These are phyloP conservation scores for Clarias magur DNA, from an alignment of 2,113 vertebrate genomes.

Conservation along the genomic window DNA sequence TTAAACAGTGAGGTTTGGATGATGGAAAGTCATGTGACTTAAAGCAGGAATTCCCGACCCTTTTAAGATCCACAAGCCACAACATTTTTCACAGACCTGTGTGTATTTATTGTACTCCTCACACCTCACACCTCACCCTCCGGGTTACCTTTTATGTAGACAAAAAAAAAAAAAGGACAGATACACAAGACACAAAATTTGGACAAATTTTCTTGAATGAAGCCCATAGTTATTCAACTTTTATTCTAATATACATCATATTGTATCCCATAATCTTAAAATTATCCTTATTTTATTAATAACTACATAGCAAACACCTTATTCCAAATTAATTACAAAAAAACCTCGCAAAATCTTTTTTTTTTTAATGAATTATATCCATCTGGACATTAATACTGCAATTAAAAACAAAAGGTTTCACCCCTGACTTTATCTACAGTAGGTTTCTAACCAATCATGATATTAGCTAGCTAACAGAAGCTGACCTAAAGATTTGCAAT, in stretches of 20 bases:
- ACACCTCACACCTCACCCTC: neutral
- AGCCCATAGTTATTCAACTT: neutral
- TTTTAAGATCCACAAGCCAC: neutral
- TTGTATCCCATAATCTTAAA: neutral
- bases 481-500: too few species aligned
- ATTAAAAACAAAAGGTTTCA: too few species aligned
- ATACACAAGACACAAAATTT: neutral
- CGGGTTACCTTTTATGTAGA: neutral
- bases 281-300: neutral
- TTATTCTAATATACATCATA: neutral
- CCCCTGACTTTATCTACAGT: too few species aligned
- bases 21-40: neutral
- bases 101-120: neutral
- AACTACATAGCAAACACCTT: neutral
- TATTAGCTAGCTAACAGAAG: too few species aligned
- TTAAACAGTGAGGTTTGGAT: constrained; percentile 26
- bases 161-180: neutral
- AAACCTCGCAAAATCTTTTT: neutral
- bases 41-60: neutral
- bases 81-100: neutral
- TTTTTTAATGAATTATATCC: too few species aligned
- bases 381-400: too few species aligned
- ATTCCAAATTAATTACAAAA: neutral
- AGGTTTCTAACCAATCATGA: too few species aligned
- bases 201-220: neutral